Evolutionary conservation across 2,797 vertebrate species (phyloP), one percentile per base, ranked within the genome.

Genomic region (Zonotrichia albicollis): DNA sequence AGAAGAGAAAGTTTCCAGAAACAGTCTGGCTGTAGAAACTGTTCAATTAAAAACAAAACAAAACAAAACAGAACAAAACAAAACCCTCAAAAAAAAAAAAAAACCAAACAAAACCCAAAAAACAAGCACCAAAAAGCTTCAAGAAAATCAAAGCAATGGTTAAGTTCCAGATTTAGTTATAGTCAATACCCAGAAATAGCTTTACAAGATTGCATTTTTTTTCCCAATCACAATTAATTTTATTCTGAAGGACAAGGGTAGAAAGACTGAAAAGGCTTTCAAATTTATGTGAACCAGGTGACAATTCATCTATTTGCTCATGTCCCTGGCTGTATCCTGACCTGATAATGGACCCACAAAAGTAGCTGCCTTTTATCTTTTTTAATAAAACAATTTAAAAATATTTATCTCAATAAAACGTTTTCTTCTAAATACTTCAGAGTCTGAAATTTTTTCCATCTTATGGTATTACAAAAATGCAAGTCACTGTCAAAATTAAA

Each of bases 61-160:
- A 45, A 34, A 21, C 18, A 48, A 42, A 32, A 51, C 1, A n/a
- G n/a, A n/a, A 13, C 48, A 16, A 45, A 34, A 21, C 18, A 48
- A 42, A 32, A 51, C 1, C 4, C 4, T 3, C 9, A 3, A 6
- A 32, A 51, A 5, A 3, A 6, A 32, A 51, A 5, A 1, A 5
- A 23, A 53, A 77, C 2, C 61, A 65, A 61, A 38, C 36, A 62
- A 53, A 66, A 11, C 22, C 11, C 7, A 5, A 26, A 46, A 86
- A 42, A 21, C 6, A 30, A 70, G 22, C 34, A 55, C 3, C 25
- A 53, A 70, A 76, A 55, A 72, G 16, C 13, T 27, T 17, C 29
- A 18, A 38, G 17, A 29, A 61, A 83, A 77, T 3, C 3, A 3
- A 50, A 83, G 6, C 10, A 2, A 22, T 25, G 14, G 22, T 29